These are phyloP conservation scores for Agonopterix alstromeriana DNA, from an alignment of 2,888 invertebrate genomes.

Conservation along the genomic window DNA sequence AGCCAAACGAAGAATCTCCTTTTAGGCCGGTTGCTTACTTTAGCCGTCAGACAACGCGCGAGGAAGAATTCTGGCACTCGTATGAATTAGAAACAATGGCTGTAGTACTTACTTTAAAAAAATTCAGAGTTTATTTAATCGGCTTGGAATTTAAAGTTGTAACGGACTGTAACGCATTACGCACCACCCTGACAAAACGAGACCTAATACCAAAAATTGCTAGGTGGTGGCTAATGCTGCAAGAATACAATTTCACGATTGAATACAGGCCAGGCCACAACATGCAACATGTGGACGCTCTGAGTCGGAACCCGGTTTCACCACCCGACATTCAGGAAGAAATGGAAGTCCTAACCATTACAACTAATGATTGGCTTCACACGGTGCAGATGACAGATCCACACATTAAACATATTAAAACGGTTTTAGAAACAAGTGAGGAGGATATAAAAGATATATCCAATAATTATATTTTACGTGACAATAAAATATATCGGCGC, in stretches of 20 bases:
- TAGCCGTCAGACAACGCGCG: slow-evolving; percentile 25
- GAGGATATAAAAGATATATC: slow-evolving; percentile 10
- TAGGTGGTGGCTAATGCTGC: slow-evolving; percentile 9
- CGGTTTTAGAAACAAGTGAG: slow-evolving; percentile 8
- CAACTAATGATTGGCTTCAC: slow-evolving; percentile 9
- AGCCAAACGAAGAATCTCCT: not conserved
- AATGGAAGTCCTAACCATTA: not conserved
- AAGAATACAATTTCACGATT: slow-evolving; percentile 6
- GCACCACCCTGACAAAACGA: slow-evolving; percentile 1
- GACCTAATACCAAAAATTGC: slow-evolving; percentile 22
- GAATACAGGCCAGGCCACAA: slow-evolving; percentile 5
- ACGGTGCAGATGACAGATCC: slow-evolving; percentile 15
- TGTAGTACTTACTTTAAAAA: slow-evolving; percentile 5
- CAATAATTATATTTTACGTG: slow-evolving; percentile 9
- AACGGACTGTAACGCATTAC: slow-evolving; percentile 7
- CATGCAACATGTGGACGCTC: not conserved
- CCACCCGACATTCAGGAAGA: not conserved
- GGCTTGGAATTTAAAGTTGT: slow-evolving; percentile 7
- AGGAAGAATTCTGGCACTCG: slow-evolving; percentile 30
- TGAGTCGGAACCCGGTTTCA: slow-evolving; percentile 3
- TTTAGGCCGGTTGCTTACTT: slow-evolving; percentile 19
- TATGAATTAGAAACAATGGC: slow-evolving; percentile 23
- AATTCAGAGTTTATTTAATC: slow-evolving; percentile 4
- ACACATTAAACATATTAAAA: slow-evolving; percentile 8
- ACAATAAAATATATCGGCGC: slow-evolving; percentile 4